Base-by-base conservation (phyloP, 2,888 invertebrate species). In the Dioctria linearis region DNA sequence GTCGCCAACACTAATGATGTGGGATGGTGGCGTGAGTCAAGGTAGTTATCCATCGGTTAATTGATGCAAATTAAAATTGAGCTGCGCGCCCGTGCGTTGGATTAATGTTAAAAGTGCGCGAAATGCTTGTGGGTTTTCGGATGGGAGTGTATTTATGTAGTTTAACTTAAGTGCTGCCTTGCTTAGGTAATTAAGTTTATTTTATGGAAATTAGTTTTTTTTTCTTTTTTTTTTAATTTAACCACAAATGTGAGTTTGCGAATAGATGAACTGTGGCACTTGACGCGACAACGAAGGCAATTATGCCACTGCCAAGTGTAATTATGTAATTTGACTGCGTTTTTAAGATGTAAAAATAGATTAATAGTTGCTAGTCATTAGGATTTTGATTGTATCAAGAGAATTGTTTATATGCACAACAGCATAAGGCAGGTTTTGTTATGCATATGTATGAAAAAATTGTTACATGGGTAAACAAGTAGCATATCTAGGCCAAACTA, bases 21-120 rank as follows among this genome's bases (percentile, higher is more conserved):
- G 49, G 76, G 76, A 76, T 42, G 59, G 13, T 40, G 66, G 57
- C 79, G 43, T 67, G 67, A 79, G 79, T 67, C 67, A 79, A 79
- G 79, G 79, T 42, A 37, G 25, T 66, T 57, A 42, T n/a, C 25
- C 25, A 25, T 25, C 65, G 57, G 40, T 67, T 79, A 79, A 79
- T 79, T 67, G 67, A 79, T 79, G 79, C 79, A 79, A 79, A 25
- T 25, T 25, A 25, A 25, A 25, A 25, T 25, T 25, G 25, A 25
- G 73, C 51, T 25, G 39, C 13, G 49, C 9, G 71, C 57, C 11
- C 4, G 43, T 46, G n/a, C 76, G 63, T 37, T 63, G 43, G 76
- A 76, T 76, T 76, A 63, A 76, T 76, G 0, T 63, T 63, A 37
- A 76, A 76, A 76, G 43, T 37, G 43, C 9, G 49, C 49, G 13